Evolutionary conservation across 92 coral and sea anemone genomes (phyloP), one percentile per base, ranked within the genome.

Genomic region (Umimayanthus chanpuru): DNA sequence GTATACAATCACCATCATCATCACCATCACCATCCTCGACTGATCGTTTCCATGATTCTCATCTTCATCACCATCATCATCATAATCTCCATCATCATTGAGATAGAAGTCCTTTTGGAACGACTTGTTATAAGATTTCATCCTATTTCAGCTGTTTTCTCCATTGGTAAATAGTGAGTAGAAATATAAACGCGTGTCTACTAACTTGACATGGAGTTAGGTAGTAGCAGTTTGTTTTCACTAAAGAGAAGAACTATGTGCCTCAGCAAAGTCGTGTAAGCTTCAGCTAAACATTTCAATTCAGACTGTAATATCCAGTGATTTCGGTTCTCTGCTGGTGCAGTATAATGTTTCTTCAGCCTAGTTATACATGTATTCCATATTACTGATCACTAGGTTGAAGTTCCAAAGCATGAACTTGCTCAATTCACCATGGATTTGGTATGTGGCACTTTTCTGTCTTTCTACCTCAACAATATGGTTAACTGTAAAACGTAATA

Each of bases 381-480:
- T 4, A 25, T 15, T 32, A 20, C n/a, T 16, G 44, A 25, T 80
- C 25, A 49, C 38, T 41, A 96, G 99, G 99, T 96, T 83, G 99
- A 93, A 90, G 92, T 95, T 43, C 99, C 98, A 5, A 90, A 96
- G 68, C 94, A 95, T 85, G 99, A 93, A 76, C 89, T 96, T 67
- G 98, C 97, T 0, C 99, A 96, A 85, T 96, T 96, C 95, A 96
- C 92, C 73, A 94, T 96, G 9, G 99, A 96, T 68, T 79, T 96
- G 98, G 99, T 95, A 90, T 8, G 90, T 65, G 21, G 4, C 26
- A 61, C 21, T 3, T 21, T 61, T 18, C 66, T 15, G 23, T 20
- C 23, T 56, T 56, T 9, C 2, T 20, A 15, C 4, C 55, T 11
- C 23, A 9, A 47, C 49, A 49, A 85, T 43, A 18, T 1, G 9